A percentile compares a stretch with the other conserved stretches of the same genome.
Evolutionary conservation across 2,888 invertebrate genomes (phyloP).

Genomic region (Melanchra persicariae): DNA sequence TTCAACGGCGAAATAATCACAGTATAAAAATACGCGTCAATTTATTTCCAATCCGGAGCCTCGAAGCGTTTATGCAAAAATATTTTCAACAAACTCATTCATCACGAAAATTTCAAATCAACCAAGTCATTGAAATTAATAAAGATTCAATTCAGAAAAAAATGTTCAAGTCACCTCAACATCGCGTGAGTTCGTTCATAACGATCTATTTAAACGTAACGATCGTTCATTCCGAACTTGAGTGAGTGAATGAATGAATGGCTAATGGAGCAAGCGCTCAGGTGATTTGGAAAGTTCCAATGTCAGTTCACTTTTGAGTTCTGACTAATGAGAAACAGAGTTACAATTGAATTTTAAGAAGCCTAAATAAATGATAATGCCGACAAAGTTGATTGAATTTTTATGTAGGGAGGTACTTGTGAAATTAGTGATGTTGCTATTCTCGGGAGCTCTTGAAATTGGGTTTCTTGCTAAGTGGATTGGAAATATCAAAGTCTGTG

Average conservation of each 20-base stretch:
- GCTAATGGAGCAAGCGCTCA: slow-evolving; percentile 66
- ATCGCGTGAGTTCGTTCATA: slow-evolving; percentile 45
- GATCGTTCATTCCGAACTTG: slow-evolving; percentile 59
- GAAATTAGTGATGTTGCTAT: slow-evolving; percentile 40
- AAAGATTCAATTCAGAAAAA: slow-evolving; percentile 42
- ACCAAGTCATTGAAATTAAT: slow-evolving; percentile 50
- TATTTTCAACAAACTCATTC: slow-evolving; percentile 30
- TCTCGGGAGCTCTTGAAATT: slow-evolving; percentile 23
- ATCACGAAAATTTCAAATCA: slow-evolving; percentile 27
- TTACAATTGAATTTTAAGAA: slow-evolving; percentile 50
- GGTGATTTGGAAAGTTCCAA: slow-evolving; percentile 69
- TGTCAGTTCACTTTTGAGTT: slow-evolving; percentile 64
- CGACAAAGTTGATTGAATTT: slow-evolving; percentile 36
- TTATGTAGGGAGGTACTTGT: slow-evolving; percentile 19
- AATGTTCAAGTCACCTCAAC: slow-evolving; percentile 30
- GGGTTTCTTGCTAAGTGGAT: slow-evolving; percentile 36
- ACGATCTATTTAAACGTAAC: slow-evolving; percentile 51
- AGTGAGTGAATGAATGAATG: slow-evolving; percentile 64
- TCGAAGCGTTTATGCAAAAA: background rate
- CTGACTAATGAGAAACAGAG: slow-evolving; percentile 64
- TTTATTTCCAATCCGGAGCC: slow-evolving; percentile 1
- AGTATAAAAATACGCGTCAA: slow-evolving; percentile 6
- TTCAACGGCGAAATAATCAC: background rate
- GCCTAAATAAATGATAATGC: slow-evolving; percentile 45
- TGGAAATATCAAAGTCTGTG: slow-evolving; percentile 52